phyloP scores from a whole-genome alignment of 2,797 vertebrate species.

The Cossypha heuglini region DNA sequence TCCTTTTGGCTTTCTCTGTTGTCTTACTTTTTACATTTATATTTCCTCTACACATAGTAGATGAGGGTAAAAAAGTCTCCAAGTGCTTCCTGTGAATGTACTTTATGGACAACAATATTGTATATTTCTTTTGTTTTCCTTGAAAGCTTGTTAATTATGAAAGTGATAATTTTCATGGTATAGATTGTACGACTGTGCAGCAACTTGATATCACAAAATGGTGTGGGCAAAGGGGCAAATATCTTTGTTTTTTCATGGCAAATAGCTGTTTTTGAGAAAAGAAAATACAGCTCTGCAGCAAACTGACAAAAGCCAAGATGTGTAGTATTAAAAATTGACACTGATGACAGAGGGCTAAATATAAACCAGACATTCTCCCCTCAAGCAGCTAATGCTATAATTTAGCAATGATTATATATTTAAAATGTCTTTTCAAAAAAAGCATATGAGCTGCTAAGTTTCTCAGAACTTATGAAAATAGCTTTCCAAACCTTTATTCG shows the following conservation, averaged over 20 bases:
- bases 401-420: conserved; percentile 1
- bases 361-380: not conserved
- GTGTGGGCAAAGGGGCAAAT: not conserved
- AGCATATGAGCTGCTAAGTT: not conserved
- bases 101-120: not conserved
- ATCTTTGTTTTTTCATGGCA: not conserved
- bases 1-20: not conserved
- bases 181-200: not conserved
- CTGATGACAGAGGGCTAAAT: not conserved
- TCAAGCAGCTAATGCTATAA: not conserved
- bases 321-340: conserved; percentile 35
- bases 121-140: not conserved
- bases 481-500: not conserved
- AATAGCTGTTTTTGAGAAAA: not conserved
- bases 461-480: not conserved
- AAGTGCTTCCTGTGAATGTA: not conserved
- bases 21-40: not conserved
- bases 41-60: not conserved
- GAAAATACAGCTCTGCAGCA: not conserved
- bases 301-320: conserved; percentile 42
- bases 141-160: not conserved
- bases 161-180: not conserved
- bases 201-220: not conserved
- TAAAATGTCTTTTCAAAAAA: not conserved
- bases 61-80: rapidly evolving